Percentiles rank a stretch among this genome's conserved stretches.
Evolutionary conservation across 2,113 vertebrate genomes (phyloP).

Genomic region (Kobus ellipsiprymnus): DNA sequence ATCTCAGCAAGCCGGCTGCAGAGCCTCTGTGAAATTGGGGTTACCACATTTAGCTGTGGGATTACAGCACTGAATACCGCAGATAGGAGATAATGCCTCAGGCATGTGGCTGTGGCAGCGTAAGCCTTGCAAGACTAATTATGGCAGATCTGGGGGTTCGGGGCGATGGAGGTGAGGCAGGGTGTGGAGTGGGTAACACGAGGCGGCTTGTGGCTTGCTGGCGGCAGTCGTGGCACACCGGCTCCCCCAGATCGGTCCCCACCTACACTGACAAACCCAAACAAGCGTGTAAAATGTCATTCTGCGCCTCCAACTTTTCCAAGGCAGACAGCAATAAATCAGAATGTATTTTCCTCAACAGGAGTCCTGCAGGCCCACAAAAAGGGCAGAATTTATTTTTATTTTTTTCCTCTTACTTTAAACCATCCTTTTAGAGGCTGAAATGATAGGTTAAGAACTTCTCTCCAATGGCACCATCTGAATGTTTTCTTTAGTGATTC

Average conservation of each 20-base stretch:
- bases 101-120: conserved; percentile 39
- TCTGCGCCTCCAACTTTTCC: conserved; percentile 13
- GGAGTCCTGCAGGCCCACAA: neutral
- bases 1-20: conserved; percentile 69
- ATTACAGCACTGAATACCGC: conserved; percentile 67
- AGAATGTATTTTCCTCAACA: conserved; percentile 32
- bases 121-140: conserved; percentile 38
- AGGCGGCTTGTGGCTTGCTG: conserved; percentile 34
- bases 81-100: conserved; percentile 81
- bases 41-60: conserved; percentile 75
- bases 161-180: conserved; percentile 20
- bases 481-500: neutral
- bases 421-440: neutral
- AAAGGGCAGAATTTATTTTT: neutral
- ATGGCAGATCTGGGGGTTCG: neutral
- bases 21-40: conserved; percentile 65
- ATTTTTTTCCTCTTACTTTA: neutral
- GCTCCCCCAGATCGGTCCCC: neutral
- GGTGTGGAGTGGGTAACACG: neutral
- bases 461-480: neutral
- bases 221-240: neutral
- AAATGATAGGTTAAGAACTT: neutral
- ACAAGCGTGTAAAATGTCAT: conserved; percentile 37
- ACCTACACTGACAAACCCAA: conserved; percentile 1
- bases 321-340: neutral